Percentiles rank a stretch among this genome's conserved stretches.
These are phyloP conservation scores for Chaetophractus vellerosus DNA, from an alignment of 2,797 vertebrate genomes.

Conservation along the genomic window DNA sequence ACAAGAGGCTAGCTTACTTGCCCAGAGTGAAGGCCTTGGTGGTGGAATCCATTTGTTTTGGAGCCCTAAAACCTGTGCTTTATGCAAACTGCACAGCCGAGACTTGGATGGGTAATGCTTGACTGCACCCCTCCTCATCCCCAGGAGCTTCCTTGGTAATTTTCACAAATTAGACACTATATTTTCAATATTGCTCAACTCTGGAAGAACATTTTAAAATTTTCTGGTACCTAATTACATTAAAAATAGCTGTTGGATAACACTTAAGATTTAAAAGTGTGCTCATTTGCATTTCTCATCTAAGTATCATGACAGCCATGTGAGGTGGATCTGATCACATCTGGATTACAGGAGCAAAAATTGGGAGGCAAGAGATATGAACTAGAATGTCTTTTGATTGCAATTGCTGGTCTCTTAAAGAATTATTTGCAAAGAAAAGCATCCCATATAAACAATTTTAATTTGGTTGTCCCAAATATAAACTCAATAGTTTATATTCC, in stretches of 20 bases:
- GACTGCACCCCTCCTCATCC: fast-evolving
- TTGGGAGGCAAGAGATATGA: not conserved
- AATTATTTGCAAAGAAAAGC: not conserved
- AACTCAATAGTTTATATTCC: not conserved
- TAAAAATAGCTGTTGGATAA: not conserved
- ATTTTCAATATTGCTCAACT: not conserved
- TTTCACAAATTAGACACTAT: not conserved
- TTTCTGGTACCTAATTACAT: not conserved
- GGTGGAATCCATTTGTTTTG: fast-evolving
- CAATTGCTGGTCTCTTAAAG: not conserved
- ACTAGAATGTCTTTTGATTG: not conserved
- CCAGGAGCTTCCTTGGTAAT: not conserved
- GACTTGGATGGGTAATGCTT: fast-evolving
- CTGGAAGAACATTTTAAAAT: not conserved
- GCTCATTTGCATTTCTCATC: not conserved
- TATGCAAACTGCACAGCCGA: too few relatives aligned
- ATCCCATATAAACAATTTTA: not conserved
- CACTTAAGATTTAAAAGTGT: not conserved
- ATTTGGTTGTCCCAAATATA: not conserved
- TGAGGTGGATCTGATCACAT: fast-evolving
- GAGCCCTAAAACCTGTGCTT: fast-evolving
- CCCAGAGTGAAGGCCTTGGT: not conserved
- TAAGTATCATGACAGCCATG: fast-evolving
- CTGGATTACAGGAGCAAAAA: not conserved
- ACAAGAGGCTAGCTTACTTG: not conserved